These are phyloP conservation scores for Dryas iulia DNA, from an alignment of 1,140 invertebrate genomes.

Conservation along the genomic window DNA sequence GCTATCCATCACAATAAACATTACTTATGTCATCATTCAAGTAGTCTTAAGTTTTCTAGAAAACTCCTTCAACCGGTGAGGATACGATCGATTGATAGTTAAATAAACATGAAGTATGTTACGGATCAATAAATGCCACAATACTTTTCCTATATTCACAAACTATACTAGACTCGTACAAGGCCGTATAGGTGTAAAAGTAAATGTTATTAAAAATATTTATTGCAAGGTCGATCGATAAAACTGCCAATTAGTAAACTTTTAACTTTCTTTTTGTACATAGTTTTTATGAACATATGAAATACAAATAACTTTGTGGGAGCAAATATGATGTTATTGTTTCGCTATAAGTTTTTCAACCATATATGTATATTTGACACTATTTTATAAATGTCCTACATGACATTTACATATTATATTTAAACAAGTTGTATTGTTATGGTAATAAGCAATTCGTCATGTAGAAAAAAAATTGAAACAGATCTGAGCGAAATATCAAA, in stretches of 20 bases:
- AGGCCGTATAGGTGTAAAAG: neutral
- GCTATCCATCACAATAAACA: slow-evolving; percentile 9
- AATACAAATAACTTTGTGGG: neutral
- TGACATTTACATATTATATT: slow-evolving; percentile 5
- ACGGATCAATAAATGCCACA: neutral
- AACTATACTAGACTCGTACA: neutral
- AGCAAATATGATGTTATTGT: neutral
- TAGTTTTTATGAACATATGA: neutral
- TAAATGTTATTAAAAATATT: neutral
- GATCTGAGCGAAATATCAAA: slow-evolving; percentile 2
- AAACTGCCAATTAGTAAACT: neutral
- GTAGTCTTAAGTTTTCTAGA: neutral
- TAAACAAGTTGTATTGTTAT: slow-evolving; percentile 18
- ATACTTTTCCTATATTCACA: neutral
- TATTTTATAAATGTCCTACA: neutral
- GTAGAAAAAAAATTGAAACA: slow-evolving; percentile 11
- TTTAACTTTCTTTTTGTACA: neutral
- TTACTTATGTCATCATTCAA: neutral
- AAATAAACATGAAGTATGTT: neutral
- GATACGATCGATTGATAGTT: neutral
- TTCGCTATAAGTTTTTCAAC: neutral
- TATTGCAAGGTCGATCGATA: neutral
- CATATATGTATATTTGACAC: neutral
- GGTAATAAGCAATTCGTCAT: slow-evolving; percentile 13
- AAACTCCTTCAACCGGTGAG: neutral